phyloP scores from a whole-genome alignment of 2,797 vertebrate species.

The Rallus crepitans region DNA sequence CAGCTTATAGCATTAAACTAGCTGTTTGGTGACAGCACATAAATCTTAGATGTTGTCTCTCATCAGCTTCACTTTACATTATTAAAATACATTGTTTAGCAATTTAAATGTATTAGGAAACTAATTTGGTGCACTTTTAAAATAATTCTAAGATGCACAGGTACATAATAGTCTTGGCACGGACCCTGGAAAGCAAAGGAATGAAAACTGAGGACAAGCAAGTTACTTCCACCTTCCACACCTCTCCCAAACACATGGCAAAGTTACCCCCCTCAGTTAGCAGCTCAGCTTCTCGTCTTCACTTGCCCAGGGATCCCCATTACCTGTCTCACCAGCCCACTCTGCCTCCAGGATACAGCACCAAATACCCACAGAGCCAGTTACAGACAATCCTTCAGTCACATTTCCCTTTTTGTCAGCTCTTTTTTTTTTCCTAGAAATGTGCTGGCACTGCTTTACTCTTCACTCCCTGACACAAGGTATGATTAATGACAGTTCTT shows the following conservation, averaged over 20 bases:
- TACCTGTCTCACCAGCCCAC: neutral
- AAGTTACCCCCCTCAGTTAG: neutral
- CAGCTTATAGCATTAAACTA: neutral
- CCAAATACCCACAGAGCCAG: neutral
- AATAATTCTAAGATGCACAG: neutral
- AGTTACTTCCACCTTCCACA: neutral
- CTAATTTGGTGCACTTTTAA: neutral
- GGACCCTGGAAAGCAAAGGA: neutral
- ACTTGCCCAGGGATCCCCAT: neutral
- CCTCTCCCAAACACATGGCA: neutral
- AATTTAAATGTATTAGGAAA: neutral
- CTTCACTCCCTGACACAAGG: neutral
- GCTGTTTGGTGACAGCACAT: neutral
- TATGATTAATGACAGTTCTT: slow-evolving; percentile 58
- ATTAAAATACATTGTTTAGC: neutral
- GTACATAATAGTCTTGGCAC: neutral
- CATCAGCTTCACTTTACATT: neutral
- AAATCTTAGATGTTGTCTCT: neutral
- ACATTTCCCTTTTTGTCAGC: neutral
- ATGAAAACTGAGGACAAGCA: neutral
- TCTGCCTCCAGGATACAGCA: neutral
- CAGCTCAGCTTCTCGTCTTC: neutral
- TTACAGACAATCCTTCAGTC: neutral
- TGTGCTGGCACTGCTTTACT: neutral
- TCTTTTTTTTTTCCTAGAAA: neutral